phyloP scores from a whole-genome alignment of 2,888 invertebrate genomes.

The Notodonta dromedarius region DNA sequence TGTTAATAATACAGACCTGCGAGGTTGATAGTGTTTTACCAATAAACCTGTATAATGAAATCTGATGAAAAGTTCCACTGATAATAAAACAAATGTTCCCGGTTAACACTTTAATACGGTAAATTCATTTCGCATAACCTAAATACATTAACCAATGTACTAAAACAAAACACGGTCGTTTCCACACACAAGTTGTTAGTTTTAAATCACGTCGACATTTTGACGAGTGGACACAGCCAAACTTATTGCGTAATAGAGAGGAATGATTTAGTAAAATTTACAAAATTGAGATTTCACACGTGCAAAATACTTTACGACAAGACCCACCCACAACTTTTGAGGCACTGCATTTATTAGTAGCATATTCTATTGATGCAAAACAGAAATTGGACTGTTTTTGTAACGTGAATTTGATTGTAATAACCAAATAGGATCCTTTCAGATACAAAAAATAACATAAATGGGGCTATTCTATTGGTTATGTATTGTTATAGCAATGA shows the following conservation, averaged over 20 bases:
- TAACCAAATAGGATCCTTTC: not conserved
- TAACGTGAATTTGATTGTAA: not conserved
- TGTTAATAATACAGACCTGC: no score
- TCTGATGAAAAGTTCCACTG: no score
- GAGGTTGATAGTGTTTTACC: no score
- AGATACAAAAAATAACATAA: no score
- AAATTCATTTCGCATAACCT: constrained; percentile 35
- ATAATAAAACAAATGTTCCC: not conserved
- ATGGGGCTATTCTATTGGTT: no score
- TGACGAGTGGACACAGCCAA: constrained; percentile 31
- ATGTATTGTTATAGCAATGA: no score
- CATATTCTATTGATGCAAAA: no score
- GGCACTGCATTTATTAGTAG: no score
- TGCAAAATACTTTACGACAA: not conserved
- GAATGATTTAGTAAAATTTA: constrained; percentile 32
- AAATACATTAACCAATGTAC: constrained; percentile 36
- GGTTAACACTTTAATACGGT: constrained; percentile 41
- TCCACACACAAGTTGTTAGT: constrained; percentile 23
- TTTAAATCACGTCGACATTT: constrained; percentile 1
- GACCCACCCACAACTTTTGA: no score
- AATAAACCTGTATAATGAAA: no score
- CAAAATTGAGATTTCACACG: constrained; percentile 7
- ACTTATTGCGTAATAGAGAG: constrained; percentile 24
- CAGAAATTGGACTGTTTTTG: no score
- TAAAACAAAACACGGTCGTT: constrained; percentile 32